Evolutionary conservation across 2,888 invertebrate species (phyloP).

Genomic region (Mythimna lalbum): DNA sequence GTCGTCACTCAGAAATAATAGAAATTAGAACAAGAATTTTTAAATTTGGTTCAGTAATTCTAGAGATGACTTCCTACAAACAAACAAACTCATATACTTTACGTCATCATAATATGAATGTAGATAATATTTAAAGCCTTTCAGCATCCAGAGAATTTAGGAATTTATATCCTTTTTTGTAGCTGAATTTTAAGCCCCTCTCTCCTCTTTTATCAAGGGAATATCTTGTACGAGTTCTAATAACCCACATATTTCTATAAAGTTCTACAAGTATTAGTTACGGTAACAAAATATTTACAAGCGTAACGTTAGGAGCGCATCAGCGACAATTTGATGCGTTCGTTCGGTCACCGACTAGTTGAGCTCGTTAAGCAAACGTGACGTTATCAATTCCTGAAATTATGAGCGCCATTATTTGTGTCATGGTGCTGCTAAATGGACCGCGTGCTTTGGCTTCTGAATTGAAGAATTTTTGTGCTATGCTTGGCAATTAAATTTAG

Average conservation of each 20-base stretch:
- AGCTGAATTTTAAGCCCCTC: no score
- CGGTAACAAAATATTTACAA: slow-evolving; percentile 74
- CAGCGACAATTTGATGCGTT: slow-evolving; percentile 81
- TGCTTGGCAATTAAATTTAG: slow-evolving; percentile 18
- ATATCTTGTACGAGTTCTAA: neutral
- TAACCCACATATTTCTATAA: neutral
- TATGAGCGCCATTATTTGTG: slow-evolving; percentile 83
- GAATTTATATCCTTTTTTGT: no score
- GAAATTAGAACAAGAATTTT: no score
- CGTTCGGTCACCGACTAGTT: slow-evolving; percentile 84
- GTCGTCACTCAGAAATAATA: no score
- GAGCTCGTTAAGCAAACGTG: slow-evolving; percentile 85
- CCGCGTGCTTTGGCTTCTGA: slow-evolving; percentile 51
- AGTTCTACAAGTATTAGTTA: slow-evolving; percentile 55
- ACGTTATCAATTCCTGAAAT: slow-evolving; percentile 86
- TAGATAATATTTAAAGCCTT: no score
- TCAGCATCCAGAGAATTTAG: no score
- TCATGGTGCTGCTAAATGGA: slow-evolving; percentile 80
- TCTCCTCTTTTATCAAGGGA: no score
- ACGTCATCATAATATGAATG: no score
- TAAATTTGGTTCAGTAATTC: no score
- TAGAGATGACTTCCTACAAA: no score
- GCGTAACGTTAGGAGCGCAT: slow-evolving; percentile 77
- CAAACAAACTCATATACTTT: no score
- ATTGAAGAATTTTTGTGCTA: slow-evolving; percentile 42